These are phyloP conservation scores for Unio pictorum DNA, from an alignment of 2,888 invertebrate species.

Conservation along the genomic window DNA sequence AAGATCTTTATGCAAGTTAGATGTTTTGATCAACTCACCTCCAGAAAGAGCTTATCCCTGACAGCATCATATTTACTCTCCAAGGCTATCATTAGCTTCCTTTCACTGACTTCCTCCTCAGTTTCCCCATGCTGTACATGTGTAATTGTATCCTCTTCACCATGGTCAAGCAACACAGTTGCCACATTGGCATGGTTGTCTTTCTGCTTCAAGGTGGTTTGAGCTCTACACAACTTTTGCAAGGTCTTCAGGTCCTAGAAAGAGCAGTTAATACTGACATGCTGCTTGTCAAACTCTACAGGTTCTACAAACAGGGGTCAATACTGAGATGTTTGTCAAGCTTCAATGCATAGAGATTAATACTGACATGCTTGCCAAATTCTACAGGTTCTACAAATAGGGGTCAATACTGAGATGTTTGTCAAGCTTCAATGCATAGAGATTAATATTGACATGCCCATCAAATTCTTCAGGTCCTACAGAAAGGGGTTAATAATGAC, in stretches of 20 bases:
- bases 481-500: no score
- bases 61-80: slow-evolving; percentile 66
- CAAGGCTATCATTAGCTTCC: slow-evolving; percentile 50
- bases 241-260: slow-evolving; percentile 39
- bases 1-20: no score
- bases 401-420: no score
- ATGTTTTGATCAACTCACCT: slow-evolving; percentile 42
- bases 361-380: no score
- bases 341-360: no score
- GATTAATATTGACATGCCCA: no score
- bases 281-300: no score
- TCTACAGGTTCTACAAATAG: no score
- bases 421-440: no score
- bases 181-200: slow-evolving; percentile 58
- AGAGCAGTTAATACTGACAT: neutral
- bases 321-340: no score
- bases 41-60: slow-evolving; percentile 59
- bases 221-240: slow-evolving; percentile 39
- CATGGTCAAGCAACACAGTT: slow-evolving; percentile 42
- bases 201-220: slow-evolving; percentile 28
- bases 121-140: slow-evolving; percentile 26
- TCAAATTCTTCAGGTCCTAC: no score
- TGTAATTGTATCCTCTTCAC: slow-evolving; percentile 10
- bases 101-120: slow-evolving; percentile 29
- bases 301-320: no score